Conservation (phyloP, 2,797 vertebrate species). For the Pagetopsis macropterus region DNA sequence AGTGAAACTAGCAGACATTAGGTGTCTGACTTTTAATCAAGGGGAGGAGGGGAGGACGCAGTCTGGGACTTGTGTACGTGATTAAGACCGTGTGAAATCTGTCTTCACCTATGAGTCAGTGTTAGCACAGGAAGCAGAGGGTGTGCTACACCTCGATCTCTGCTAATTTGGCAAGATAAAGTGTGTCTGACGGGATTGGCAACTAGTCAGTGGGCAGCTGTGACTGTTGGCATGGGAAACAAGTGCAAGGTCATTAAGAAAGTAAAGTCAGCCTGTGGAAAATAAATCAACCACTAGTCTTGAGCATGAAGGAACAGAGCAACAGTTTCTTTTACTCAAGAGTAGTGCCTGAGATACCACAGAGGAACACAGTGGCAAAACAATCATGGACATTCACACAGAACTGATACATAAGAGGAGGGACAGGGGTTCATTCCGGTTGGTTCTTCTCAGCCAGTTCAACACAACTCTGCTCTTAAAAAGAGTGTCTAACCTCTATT, state of each 20-base stretch:
- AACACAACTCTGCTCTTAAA: constrained; percentile 18
- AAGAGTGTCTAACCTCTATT: not conserved
- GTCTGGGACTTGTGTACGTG: constrained; percentile 30
- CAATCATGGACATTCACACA: constrained; percentile 13
- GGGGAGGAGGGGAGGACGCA: constrained; percentile 1
- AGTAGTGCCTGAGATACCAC: constrained; percentile 19
- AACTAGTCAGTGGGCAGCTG: constrained; percentile 41
- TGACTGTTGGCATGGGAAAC: constrained; percentile 40
- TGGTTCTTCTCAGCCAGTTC: constrained; percentile 7
- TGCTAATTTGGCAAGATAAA: constrained; percentile 62
- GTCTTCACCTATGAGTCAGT: constrained; percentile 50
- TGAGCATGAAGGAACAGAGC: constrained; percentile 11
- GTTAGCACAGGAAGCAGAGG: constrained; percentile 48
- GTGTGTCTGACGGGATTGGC: constrained; percentile 33
- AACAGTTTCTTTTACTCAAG: constrained; percentile 12
- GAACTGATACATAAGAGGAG: not conserved
- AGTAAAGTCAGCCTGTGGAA: constrained; percentile 23
- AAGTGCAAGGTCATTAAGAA: constrained; percentile 46
- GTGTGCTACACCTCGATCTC: constrained; percentile 45
- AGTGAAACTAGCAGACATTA: constrained; percentile 26
- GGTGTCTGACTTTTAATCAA: constrained; percentile 25
- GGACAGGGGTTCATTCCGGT: constrained; percentile 67
- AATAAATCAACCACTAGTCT: constrained; percentile 15
- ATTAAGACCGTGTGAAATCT: constrained; percentile 44
- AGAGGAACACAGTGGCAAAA: constrained; percentile 11